Evolutionary conservation across 2,113 vertebrate species (phyloP).

Genomic region (Xenus cinereus): DNA sequence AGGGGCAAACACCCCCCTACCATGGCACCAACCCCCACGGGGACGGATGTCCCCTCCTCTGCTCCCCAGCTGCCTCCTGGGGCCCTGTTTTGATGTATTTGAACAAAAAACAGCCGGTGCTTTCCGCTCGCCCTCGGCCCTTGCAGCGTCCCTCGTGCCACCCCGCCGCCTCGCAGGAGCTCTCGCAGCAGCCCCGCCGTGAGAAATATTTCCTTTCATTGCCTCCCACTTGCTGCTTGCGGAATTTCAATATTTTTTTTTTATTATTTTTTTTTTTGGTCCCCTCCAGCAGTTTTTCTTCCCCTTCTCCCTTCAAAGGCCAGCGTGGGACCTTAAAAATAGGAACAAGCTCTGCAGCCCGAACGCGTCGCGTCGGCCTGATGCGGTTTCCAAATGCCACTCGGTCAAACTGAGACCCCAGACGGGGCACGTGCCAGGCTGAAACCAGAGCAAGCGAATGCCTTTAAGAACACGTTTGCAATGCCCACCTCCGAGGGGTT

Average conservation of each 20-base stretch:
- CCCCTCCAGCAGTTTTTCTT: not conserved
- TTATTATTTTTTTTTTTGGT: not conserved
- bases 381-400: not conserved
- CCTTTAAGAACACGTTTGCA: not conserved
- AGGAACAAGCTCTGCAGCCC: not conserved
- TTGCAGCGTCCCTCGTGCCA: not conserved
- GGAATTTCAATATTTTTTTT: not conserved
- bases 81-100: not conserved
- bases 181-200: not conserved
- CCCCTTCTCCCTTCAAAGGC: not conserved
- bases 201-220: not conserved
- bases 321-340: not conserved
- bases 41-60: rapidly evolving
- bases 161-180: not conserved
- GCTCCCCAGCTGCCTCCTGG: not conserved
- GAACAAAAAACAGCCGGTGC: rapidly evolving
- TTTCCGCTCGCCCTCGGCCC: not conserved
- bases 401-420: rapidly evolving
- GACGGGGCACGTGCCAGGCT: not conserved
- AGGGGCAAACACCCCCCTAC: not conserved
- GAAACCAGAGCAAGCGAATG: not conserved
- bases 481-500: rapidly evolving
- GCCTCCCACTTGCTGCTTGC: not conserved
- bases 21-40: not conserved
- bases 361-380: rapidly evolving